Percentiles rank a stretch among this genome's conserved stretches.
These are phyloP conservation scores for Operophtera brumata DNA, from an alignment of 2,888 invertebrate species.

Conservation along the genomic window DNA sequence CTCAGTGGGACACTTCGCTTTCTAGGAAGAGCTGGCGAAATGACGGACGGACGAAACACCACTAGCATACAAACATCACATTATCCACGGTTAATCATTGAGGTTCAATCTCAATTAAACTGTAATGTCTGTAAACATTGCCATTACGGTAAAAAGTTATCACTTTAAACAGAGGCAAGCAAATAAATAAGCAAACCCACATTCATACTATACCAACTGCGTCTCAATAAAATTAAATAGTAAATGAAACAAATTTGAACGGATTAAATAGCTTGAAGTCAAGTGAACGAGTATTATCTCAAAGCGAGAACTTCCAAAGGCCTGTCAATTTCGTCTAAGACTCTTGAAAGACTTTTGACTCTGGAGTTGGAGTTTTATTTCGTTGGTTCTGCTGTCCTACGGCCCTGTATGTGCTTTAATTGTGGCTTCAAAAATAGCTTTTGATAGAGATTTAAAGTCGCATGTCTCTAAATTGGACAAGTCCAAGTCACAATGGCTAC, in stretches of 20 bases:
- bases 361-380: too few relatives aligned
- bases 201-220: constrained; percentile 47
- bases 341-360: too few relatives aligned
- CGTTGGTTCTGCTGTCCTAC: too few relatives aligned
- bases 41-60: constrained; percentile 50
- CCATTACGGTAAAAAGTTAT: constrained; percentile 33
- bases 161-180: constrained; percentile 33
- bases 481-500: too few relatives aligned
- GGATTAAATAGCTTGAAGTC: too few relatives aligned
- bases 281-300: constrained; percentile 49
- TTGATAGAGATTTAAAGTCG: too few relatives aligned
- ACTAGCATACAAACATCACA: constrained; percentile 58
- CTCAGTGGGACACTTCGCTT: constrained; percentile 67
- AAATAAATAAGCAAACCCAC: constrained; percentile 45
- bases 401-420: too few relatives aligned
- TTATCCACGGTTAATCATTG: constrained; percentile 53
- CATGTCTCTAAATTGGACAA: too few relatives aligned
- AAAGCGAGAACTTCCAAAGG: constrained; percentile 57
- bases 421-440: too few relatives aligned
- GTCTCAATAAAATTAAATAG: constrained; percentile 36
- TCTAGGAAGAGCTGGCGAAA: constrained; percentile 70
- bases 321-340: constrained; percentile 2
- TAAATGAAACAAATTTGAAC: too few relatives aligned
- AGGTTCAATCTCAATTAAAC: neutral
- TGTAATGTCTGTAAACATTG: too few relatives aligned